Conservation (phyloP, 1,140 invertebrate genomes). For the Probaryconus sp. region DNA sequence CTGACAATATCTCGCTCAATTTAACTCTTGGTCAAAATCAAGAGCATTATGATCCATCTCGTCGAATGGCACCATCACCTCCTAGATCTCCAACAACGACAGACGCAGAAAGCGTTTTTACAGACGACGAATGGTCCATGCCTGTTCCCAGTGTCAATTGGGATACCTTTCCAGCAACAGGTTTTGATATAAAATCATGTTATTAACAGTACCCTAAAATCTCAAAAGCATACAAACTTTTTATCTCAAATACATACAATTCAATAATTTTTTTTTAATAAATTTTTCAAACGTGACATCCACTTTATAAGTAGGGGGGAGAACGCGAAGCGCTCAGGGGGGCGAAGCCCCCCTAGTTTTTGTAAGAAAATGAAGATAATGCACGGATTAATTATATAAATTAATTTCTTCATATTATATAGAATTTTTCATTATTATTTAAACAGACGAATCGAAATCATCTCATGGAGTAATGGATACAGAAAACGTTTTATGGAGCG, state of each 20-base stretch:
- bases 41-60: conserved; percentile 75
- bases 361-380: too few relatives aligned
- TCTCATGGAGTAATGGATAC: conserved; percentile 80
- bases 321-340: too few relatives aligned
- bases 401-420: too few relatives aligned
- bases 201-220: conserved; percentile 1
- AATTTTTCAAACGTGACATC: too few relatives aligned
- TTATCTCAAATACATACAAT: too few relatives aligned
- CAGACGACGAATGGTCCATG: conserved; percentile 70
- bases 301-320: too few relatives aligned
- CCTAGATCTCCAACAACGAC: conserved; percentile 76
- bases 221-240: not conserved
- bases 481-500: conserved; percentile 80
- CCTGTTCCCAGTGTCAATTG: conserved; percentile 78
- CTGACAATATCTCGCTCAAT: conserved; percentile 73
- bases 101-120: conserved; percentile 76
- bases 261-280: too few relatives aligned
- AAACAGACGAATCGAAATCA: conserved; percentile 70
- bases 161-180: conserved; percentile 78
- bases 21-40: conserved; percentile 68
- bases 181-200: conserved; percentile 30
- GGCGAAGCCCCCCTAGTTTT: too few relatives aligned
- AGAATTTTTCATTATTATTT: not conserved
- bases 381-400: too few relatives aligned
- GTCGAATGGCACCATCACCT: conserved; percentile 72